Evolutionary conservation across 2,113 vertebrate species (phyloP).

Genomic region (Ivindomyrus marchei): DNA sequence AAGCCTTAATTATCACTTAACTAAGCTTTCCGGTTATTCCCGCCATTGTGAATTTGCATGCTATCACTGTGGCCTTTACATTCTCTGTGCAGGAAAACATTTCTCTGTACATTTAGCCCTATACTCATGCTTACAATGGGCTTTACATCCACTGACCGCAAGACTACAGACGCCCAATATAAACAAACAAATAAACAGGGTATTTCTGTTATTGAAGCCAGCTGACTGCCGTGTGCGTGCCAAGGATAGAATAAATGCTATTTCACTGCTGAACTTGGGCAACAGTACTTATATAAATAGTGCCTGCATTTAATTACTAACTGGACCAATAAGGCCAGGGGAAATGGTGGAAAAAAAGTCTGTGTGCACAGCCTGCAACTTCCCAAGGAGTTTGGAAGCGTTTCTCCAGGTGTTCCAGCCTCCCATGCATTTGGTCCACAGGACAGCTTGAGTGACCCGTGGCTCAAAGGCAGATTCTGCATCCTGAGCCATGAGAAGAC

Average conservation of each 20-base stretch:
- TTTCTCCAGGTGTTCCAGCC: background rate
- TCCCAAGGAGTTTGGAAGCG: background rate
- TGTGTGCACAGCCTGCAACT: background rate
- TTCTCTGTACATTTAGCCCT: background rate
- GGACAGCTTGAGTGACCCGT: background rate
- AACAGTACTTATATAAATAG: background rate
- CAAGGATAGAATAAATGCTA: background rate
- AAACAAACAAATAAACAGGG: background rate
- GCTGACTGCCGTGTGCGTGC: background rate
- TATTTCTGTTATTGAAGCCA: background rate
- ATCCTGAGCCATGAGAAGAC: background rate
- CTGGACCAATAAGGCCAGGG: background rate
- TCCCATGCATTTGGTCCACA: background rate
- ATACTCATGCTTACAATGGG: background rate
- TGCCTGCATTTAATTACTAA: background rate
- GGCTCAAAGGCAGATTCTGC: background rate
- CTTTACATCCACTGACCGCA: background rate
- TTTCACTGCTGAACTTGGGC: background rate
- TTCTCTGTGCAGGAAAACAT: background rate
- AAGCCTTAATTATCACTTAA: background rate
- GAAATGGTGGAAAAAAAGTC: background rate
- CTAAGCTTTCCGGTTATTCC: background rate
- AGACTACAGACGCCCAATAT: background rate
- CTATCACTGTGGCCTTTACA: background rate
- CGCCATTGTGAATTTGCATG: background rate